Base-by-base conservation (phyloP, 2,113 vertebrate species). In the Polypterus senegalus region DNA sequence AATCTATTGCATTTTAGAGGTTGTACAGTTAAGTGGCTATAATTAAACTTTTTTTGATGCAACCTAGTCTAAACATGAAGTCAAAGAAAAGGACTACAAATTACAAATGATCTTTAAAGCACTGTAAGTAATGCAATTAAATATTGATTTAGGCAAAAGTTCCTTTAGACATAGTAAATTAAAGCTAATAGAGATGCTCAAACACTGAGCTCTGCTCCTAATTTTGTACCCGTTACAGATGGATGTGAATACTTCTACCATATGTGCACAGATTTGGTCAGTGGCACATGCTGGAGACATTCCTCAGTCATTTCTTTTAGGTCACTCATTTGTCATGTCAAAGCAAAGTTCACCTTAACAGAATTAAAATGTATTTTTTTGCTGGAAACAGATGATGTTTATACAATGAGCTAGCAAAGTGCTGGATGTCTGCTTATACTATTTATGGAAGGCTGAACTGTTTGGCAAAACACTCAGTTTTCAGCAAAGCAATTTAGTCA, bases 361-460 rank as follows among this genome's bases (percentile, higher is more conserved):
- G 44, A 67, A 10, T 48, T 49, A 65, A 74, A 60, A 70, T 60
- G 27, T 5, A 59, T 47, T 48, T 69, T 54, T 11, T 57, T 68
- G 65, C 7, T 44, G 66, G 64, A 70, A 11, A 4, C 9, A 74
- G 65, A 65, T 62, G 65, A 65, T 62, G 6, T 63, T 68, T 56
- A 69, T 7, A 8, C 47, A 77, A 77, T 74, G 71, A 43, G 67
- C 45, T 5, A 57, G 48, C 58, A 70, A 70, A n/a, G 69, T 7
- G 68, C 52, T 65, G 67, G 48, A 61, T n/a, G 71, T 74, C 52
- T 70, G 47, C 27, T 58, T 58, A 7, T 58, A 9, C 56, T 43
- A 45, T 45, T 58, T 45, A 43, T 45, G 7, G 43, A 43, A 7
- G 56, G 9, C n/a, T 44, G 56, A 58, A 27, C 46, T 58, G 6